Evolutionary conservation across 2,888 invertebrate genomes (phyloP), one percentile per base, ranked within the genome.

Genomic region (Rhimphoctona megacephalus): DNA sequence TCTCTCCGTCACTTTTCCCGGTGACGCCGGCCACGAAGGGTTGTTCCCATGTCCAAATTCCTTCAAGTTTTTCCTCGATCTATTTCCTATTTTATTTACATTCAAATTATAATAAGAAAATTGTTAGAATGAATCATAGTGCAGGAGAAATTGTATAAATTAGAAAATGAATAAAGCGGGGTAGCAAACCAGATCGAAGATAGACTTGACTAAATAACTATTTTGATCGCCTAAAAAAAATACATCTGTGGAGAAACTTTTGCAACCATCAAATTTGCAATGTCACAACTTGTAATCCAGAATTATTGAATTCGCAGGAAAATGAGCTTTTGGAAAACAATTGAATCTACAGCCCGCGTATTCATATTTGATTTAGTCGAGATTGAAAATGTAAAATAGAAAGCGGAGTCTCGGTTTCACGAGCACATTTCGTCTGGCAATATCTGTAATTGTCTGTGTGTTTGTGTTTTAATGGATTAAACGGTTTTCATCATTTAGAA

Each of bases 331-430:
- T 30, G 57, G 9, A 33, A 25, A n/a, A 57, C n/a, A 43, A 39
- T 61, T 30, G 25, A 74, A 39, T 61, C 9, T 43, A 43, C 25
- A 25, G 9, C 54, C 22, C 6, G 30, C 14, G 25, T 49, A 25
- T 67, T 17, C 39, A 25, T 52, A 79, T 57, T 33, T 80, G 70
- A 52, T 61, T 72, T 22, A 36, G 43, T 36, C 69, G 54, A 79
- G 70, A 86, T 86, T 86, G 81, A 86, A 81, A 86, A 82, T 84
- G 81, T 84, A 86, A 86, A 84, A 79, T 52, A 84, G 78, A 81
- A 66, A 74, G 57, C 36, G 22, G 57, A 52, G 81, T 79, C 64
- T 79, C 70, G 79, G 70, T 84, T 83, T 69, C 67, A 73, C 69
- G 64, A 78, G 61, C 61, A 43, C 72, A 73, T 84, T 84, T 84